Evolutionary conservation across 2,888 invertebrate genomes (phyloP), one percentile per base, ranked within the genome.

Genomic region (Parnassius apollo): DNA sequence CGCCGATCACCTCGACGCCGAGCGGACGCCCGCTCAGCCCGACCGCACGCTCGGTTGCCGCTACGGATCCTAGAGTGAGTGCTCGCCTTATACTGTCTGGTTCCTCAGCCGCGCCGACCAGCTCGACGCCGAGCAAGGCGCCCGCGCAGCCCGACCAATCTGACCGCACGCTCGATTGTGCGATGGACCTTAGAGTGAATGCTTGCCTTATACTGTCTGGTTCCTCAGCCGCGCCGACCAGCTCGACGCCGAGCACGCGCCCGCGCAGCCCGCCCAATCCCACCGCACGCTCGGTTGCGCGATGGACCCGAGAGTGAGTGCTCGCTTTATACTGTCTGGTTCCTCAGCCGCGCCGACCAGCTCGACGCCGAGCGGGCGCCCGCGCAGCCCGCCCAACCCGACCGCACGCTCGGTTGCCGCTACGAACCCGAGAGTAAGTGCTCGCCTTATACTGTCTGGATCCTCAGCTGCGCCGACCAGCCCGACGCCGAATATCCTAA

Each of bases 391-490:
- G 18, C 61, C 65, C 12, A 64, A 69, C 0, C 42, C 2, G 81
- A 81, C 68, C 71, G 75, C 68, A 65, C 78, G 70, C 75, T 75
- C 22, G 83, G 78, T 63, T 95, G 94, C 78, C 92, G 95, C 65
- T 97, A 98, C 84, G 98, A 98, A 13, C 91, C 92, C 42, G 93
- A 94, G 79, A 94, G 97, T 97, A 85, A 93, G 95, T 93, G 1
- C 9, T n/a, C 46, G 11, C 44, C 2, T 9, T 42, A 42, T n/a
- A n/a, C n/a, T 42, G 99, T 99, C 89, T 99, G 98, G 98, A 97
- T 98, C 78, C 98, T 99, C 90, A 97, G 96, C 76, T 98, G 97
- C 86, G 95, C 94, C 11, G 95, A 94, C 70, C 96, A 96, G 76
- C 84, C 96, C 50, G 94, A 94, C 78, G 93, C 85, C 46, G 85